These are phyloP conservation scores for Pterophyllum scalare DNA, from an alignment of 2,113 vertebrate genomes.

Conservation along the genomic window DNA sequence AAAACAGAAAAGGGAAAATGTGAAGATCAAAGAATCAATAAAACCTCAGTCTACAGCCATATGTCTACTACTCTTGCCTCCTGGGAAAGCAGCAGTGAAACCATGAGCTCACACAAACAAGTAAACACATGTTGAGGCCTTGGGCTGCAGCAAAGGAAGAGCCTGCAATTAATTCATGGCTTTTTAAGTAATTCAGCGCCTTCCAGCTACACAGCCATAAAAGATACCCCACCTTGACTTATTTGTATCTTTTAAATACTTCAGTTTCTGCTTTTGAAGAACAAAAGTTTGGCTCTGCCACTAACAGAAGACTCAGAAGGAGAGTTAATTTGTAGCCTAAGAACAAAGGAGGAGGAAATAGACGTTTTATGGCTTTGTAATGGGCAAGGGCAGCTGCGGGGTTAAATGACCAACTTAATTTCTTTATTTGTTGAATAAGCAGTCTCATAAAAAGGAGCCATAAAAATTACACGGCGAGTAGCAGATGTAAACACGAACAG, in stretches of 20 bases:
- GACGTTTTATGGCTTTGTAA: constrained; percentile 14
- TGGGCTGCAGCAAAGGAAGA: constrained; percentile 29
- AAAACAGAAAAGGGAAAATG: constrained; percentile 11
- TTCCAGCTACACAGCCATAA: constrained; percentile 1
- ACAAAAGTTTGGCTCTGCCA: background rate
- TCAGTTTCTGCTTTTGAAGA: background rate
- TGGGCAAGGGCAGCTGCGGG: constrained; percentile 3
- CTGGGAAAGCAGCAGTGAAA: constrained; percentile 46
- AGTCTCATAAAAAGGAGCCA: constrained; percentile 25
- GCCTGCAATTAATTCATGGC: constrained; percentile 36
- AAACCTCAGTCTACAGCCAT: constrained; percentile 42
- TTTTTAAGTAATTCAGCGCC: constrained; percentile 42
- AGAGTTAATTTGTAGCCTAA: background rate
- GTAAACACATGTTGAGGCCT: constrained; percentile 48
- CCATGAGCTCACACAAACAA: constrained; percentile 46
- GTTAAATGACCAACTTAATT: constrained; percentile 21
- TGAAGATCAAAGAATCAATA: constrained; percentile 53
- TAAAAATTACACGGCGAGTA: constrained; percentile 22
- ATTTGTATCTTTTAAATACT: background rate
- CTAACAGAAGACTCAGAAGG: background rate
- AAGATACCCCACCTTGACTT: constrained; percentile 3
- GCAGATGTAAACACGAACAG: constrained; percentile 5
- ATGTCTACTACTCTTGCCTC: constrained; percentile 53
- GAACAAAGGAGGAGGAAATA: background rate
- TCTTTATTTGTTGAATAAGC: constrained; percentile 28